Base-by-base conservation (phyloP, 2,113 vertebrate species). In the Engystomops pustulosus region DNA sequence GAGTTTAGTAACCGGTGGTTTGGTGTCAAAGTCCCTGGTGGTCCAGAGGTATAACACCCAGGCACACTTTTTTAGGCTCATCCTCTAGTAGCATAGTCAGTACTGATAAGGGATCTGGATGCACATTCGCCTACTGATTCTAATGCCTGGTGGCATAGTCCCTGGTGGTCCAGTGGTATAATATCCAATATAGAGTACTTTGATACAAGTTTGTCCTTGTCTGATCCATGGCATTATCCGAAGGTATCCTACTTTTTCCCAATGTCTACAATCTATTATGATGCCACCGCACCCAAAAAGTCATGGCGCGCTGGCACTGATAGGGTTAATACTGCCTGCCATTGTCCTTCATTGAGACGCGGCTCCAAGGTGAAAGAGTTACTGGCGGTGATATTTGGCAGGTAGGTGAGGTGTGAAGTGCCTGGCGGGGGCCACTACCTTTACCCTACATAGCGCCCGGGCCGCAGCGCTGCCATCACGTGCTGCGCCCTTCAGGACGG, bases 401-500 rank as follows among this genome's bases (percentile, higher is more conserved):
- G 62, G 79, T 53, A 53, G 0, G n/a, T 5, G 30, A 49, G 60
- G 25, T 68, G 58, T 27, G 38, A 51, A 8, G 11, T 14, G 41
- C 11, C 18, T 65, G 51, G 58, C 5, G 67, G 20, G 18, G 77
- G 58, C 76, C 18, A 6, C 9, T 30, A 75, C 81, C 81, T 83
- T 83, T 83, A 14, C 68, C 81, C 81, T 47, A 83, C 27, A 83
- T 83, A 34, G 15, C 10, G 7, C 23, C 30, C 41, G 5, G 18
- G 38, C 27, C 51, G 27, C 23, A 65, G 23, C 11, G 23, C 20
- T 41, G 36, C 36, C 53, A 62, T 12, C 70, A 65, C 55, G 38
- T 75, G 62, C 75, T 75, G 62, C 75, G 53, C 70, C 81, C 81
- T 83, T 75, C 49, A 75, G 71, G 51, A 30, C 18, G 34, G 27